phyloP scores from a whole-genome alignment of 2,888 invertebrate genomes.

The Cactoblastis cactorum region DNA sequence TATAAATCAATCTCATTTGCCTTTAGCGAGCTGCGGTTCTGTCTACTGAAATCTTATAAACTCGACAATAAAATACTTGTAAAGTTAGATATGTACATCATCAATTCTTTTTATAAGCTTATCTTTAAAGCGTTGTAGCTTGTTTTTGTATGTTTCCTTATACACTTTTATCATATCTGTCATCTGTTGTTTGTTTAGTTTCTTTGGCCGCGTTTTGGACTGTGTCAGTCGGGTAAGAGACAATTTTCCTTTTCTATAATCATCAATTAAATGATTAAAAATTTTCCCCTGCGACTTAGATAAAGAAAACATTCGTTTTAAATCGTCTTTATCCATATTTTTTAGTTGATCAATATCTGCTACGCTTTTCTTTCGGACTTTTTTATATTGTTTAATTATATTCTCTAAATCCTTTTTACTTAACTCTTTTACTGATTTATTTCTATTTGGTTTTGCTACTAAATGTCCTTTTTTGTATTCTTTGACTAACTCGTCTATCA shows the following conservation, averaged over 20 bases:
- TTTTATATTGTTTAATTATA: background rate
- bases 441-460: slow-evolving; percentile 26
- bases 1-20: too few species aligned
- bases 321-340: slow-evolving; percentile 12
- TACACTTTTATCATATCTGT: slow-evolving; percentile 23
- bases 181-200: slow-evolving; percentile 25
- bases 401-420: slow-evolving; percentile 19
- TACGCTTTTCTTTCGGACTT: slow-evolving; percentile 16
- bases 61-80: too few species aligned
- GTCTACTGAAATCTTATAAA: too few species aligned
- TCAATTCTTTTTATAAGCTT: background rate
- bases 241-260: slow-evolving; percentile 13
- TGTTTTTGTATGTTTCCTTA: slow-evolving; percentile 15
- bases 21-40: too few species aligned
- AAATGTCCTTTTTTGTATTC: slow-evolving; percentile 33
- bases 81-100: too few species aligned
- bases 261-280: slow-evolving; percentile 15
- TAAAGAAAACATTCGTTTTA: slow-evolving; percentile 16
- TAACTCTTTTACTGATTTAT: slow-evolving; percentile 23
- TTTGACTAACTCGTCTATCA: slow-evolving; percentile 33
- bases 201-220: slow-evolving; percentile 23
- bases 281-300: slow-evolving; percentile 13
- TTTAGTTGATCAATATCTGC: slow-evolving; percentile 14
- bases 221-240: slow-evolving; percentile 13
- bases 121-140: background rate